Conservation (phyloP, 1,140 invertebrate species). For the Nixonia krombeini region DNA sequence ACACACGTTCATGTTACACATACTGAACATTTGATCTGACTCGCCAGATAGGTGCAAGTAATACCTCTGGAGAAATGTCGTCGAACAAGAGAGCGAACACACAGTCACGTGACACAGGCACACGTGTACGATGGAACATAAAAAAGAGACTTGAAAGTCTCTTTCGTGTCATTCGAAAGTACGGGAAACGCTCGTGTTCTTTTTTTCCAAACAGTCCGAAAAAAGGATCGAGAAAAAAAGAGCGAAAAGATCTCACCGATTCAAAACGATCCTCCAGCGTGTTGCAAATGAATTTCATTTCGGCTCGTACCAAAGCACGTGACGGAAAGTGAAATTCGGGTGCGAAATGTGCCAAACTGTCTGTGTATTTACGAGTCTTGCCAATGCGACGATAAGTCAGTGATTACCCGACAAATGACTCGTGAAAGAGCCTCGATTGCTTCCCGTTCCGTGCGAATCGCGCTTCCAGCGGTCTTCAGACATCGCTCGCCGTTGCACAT, state of each 20-base stretch:
- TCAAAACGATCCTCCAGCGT: not conserved
- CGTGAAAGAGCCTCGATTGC: too few species aligned
- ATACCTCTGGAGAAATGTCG: not conserved
- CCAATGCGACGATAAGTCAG: too few species aligned
- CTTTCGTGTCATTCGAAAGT: not conserved
- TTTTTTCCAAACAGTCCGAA: not conserved
- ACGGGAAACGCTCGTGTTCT: not conserved
- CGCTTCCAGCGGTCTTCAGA: too few species aligned
- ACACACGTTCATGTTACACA: not conserved
- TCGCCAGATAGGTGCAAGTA: not conserved
- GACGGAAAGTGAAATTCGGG: constrained; percentile 2
- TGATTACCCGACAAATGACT: too few species aligned
- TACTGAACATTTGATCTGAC: not conserved
- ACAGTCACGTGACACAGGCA: not conserved
- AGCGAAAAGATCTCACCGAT: not conserved
- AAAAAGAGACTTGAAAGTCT: not conserved
- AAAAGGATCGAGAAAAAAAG: not conserved
- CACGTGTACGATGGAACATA: not conserved
- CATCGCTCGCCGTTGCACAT: too few species aligned
- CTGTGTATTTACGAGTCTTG: not conserved
- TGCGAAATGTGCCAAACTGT: too few species aligned
- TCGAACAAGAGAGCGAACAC: not conserved
- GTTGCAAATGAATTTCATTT: not conserved
- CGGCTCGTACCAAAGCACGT: not conserved
- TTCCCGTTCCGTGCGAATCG: too few species aligned